These are phyloP conservation scores for Manis crassicaudata DNA, from an alignment of 2,797 vertebrate species.

Conservation along the genomic window DNA sequence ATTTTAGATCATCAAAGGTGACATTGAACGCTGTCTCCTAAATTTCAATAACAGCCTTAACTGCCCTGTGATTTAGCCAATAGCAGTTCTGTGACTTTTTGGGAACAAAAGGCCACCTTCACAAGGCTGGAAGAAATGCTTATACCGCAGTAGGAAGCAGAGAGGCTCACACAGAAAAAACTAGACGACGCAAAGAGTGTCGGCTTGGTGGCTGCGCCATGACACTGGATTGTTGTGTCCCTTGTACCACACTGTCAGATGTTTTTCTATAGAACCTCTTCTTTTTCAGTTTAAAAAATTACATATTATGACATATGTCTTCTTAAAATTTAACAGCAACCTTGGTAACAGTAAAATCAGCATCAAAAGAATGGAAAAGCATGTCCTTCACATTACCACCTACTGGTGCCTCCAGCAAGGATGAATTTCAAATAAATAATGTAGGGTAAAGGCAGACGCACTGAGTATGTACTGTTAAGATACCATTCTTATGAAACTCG, in stretches of 20 bases:
- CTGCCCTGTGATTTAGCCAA: slow-evolving; percentile 58
- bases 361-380: background rate
- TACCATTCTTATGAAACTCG: background rate
- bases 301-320: background rate
- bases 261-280: background rate
- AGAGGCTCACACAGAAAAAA: background rate
- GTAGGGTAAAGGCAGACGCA: background rate
- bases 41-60: slow-evolving; percentile 63
- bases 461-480: too few species aligned
- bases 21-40: slow-evolving; percentile 51
- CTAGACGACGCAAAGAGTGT: fast-evolving
- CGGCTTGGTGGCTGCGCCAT: fast-evolving
- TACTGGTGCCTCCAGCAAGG: background rate
- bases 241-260: background rate
- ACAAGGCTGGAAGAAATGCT: background rate
- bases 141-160: fast-evolving
- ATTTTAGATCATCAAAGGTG: slow-evolving; percentile 71
- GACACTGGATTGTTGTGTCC: fast-evolving
- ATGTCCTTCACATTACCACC: background rate
- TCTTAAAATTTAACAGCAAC: background rate
- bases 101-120: slow-evolving; percentile 65
- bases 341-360: background rate
- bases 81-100: slow-evolving; percentile 35
- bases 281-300: background rate
- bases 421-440: background rate